Percentiles rank a stretch among this genome's conserved stretches.
phyloP scores from a whole-genome alignment of 2,888 invertebrate species.

The Drosophila incognita region DNA sequence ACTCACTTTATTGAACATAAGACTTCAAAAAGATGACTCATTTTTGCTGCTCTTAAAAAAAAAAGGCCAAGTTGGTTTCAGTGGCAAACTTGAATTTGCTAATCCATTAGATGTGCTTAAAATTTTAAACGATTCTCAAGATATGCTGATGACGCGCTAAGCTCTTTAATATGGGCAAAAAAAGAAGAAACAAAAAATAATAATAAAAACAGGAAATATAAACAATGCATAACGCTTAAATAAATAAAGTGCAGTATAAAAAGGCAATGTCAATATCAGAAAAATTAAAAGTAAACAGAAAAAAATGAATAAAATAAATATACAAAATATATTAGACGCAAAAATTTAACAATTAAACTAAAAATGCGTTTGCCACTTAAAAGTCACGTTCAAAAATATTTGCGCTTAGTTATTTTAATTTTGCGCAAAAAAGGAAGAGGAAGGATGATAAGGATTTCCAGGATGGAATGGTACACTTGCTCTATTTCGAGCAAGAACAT shows the following conservation, averaged over 20 bases:
- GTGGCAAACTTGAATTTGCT: constrained; percentile 55
- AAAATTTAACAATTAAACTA: constrained; percentile 31
- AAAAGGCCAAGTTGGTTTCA: constrained; percentile 45
- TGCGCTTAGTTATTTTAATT: constrained; percentile 61
- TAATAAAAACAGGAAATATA: constrained; percentile 69
- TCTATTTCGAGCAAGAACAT: constrained; percentile 52
- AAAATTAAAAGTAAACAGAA: not conserved
- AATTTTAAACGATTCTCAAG: constrained; percentile 49
- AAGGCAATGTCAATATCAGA: constrained; percentile 17
- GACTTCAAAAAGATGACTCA: constrained; percentile 30
- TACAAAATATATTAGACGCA: not conserved
- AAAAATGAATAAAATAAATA: constrained; percentile 15
- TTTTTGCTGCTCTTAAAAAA: not conserved
- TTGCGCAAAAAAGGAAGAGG: constrained; percentile 30
- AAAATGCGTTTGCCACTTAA: constrained; percentile 59
- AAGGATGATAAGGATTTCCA: not conserved
- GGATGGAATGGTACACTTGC: constrained; percentile 53
- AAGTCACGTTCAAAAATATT: constrained; percentile 64
- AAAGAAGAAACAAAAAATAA: not conserved
- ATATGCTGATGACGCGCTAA: constrained; percentile 50
- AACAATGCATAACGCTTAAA: constrained; percentile 53
- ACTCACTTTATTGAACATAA: constrained; percentile 19
- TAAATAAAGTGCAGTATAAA: constrained; percentile 34
- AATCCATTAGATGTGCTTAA: constrained; percentile 56
- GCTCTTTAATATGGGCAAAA: constrained; percentile 6